Evolutionary conservation across 2,888 invertebrate genomes (phyloP).

Genomic region (Latrodectus hesperus): DNA sequence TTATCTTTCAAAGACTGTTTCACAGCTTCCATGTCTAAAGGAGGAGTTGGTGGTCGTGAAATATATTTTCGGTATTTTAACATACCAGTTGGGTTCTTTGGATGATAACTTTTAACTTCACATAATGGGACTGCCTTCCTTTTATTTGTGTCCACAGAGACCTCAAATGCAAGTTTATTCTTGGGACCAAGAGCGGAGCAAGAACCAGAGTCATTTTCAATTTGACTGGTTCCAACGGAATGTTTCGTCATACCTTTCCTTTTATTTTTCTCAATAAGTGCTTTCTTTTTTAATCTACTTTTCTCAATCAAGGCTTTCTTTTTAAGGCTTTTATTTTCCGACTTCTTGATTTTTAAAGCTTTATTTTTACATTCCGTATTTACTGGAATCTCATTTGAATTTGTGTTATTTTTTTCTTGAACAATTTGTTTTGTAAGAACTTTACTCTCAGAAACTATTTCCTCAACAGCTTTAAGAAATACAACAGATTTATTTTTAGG

Average conservation of each 20-base stretch:
- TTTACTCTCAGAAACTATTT: conserved; percentile 81
- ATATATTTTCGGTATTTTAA: conserved; percentile 4
- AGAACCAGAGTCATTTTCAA: neutral
- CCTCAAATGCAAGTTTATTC: no score
- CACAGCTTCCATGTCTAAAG: conserved; percentile 84
- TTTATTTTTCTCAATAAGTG: neutral
- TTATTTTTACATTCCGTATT: no score
- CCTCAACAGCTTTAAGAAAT: conserved; percentile 86
- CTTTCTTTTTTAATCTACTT: no score
- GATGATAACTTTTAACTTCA: neutral
- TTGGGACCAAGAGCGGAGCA: no score
- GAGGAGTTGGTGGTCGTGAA: conserved; percentile 77
- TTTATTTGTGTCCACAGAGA: no score
- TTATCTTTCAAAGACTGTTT: conserved; percentile 87
- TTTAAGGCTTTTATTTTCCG: neutral
- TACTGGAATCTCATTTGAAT: no score
- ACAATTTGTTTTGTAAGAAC: neutral
- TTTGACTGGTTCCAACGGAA: neutral
- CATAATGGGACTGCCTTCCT: no score
- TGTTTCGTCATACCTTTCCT: neutral
- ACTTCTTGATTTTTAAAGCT: neutral
- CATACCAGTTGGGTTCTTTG: conserved; percentile 73
- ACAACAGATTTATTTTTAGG: conserved; percentile 82
- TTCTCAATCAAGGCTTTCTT: neutral
- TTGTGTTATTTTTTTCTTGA: neutral